A percentile compares a stretch with the other conserved stretches of the same genome.
Conservation (phyloP, 1,140 invertebrate species). For the Temnothorax curvispinosus region DNA sequence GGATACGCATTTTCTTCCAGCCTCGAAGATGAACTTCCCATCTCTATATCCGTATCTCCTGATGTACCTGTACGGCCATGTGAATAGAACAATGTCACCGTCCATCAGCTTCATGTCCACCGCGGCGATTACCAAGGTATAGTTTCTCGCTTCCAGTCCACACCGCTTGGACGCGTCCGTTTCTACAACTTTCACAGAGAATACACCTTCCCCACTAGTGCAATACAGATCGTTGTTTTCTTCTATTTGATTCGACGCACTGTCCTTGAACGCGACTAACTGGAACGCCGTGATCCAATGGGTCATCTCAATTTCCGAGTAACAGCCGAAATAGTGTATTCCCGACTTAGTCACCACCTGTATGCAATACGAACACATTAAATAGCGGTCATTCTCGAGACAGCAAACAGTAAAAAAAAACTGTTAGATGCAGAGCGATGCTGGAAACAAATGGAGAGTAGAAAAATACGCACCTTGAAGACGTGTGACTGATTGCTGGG, state of each 20-base stretch:
- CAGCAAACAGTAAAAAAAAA: not conserved
- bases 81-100: constrained; percentile 89
- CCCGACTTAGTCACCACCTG: constrained; percentile 91
- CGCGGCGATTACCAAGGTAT: constrained; percentile 90
- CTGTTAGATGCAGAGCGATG: too few relatives aligned
- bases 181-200: constrained; percentile 91
- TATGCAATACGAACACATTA: not conserved
- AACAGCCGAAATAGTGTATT: constrained; percentile 90
- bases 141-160: constrained; percentile 89
- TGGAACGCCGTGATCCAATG: constrained; percentile 93
- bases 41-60: constrained; percentile 93
- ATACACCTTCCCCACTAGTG: constrained; percentile 92
- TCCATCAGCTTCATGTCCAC: constrained; percentile 91
- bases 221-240: constrained; percentile 96
- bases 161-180: constrained; percentile 92
- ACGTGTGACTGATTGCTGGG: constrained; percentile 87
- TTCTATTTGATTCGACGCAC: constrained; percentile 88
- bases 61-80: constrained; percentile 95
- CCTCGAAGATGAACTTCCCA: constrained; percentile 95
- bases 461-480: constrained; percentile 84
- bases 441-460: too few relatives aligned
- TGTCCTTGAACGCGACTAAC: constrained; percentile 92
- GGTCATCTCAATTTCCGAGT: constrained; percentile 90
- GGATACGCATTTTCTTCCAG: constrained; percentile 94
- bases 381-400: not conserved